Evolutionary conservation across 2,113 vertebrate species (phyloP).

Genomic region (Colius striatus): DNA sequence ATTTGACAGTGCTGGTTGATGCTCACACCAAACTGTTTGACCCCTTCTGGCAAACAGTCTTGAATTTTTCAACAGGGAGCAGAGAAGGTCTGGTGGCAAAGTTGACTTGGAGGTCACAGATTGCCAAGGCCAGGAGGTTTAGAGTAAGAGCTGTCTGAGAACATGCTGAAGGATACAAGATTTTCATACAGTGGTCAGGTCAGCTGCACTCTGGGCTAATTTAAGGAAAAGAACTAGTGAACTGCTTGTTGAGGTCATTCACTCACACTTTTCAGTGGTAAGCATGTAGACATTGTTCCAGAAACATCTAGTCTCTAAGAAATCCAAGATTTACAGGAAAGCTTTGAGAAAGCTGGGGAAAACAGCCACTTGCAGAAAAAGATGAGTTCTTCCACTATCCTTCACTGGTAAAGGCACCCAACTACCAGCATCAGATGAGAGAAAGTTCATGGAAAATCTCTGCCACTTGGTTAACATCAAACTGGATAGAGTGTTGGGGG

Average conservation of each 20-base stretch:
- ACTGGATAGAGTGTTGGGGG: not conserved
- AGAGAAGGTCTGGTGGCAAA: not conserved
- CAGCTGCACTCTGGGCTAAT: not conserved
- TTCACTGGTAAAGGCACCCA: not conserved
- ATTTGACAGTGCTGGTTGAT: not conserved
- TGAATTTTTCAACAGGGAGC: not conserved
- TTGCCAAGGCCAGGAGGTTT: not conserved
- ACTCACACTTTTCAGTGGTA: not conserved
- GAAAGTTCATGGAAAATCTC: not conserved
- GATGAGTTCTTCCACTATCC: not conserved
- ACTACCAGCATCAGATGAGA: not conserved
- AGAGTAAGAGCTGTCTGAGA: not conserved
- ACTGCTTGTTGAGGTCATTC: not conserved
- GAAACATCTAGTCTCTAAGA: not conserved
- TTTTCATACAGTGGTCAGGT: rapidly evolving
- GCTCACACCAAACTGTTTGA: not conserved
- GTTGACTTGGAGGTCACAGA: not conserved
- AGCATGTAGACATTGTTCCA: rapidly evolving
- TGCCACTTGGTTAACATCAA: not conserved
- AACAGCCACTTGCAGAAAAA: not conserved
- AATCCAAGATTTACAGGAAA: not conserved
- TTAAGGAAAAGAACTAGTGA: not conserved
- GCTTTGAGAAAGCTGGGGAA: not conserved
- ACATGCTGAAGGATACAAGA: rapidly evolving
- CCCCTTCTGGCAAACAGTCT: not conserved